phyloP scores from a whole-genome alignment of 2,113 vertebrate species.

The Xiphorhynchus elegans region DNA sequence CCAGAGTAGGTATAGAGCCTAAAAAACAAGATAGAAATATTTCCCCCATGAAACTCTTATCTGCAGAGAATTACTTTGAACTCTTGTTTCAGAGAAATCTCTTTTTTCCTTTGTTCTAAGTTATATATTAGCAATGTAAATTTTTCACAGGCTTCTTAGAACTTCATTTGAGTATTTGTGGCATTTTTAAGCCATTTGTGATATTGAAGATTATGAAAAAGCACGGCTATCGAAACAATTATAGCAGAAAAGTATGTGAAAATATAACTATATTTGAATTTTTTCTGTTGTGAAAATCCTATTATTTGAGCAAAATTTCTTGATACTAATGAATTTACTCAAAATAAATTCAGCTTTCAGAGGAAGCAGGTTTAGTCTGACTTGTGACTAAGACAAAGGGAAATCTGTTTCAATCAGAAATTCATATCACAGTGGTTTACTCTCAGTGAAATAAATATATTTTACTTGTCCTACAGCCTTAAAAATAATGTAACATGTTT shows the following conservation, averaged over 20 bases:
- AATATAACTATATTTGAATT: neutral
- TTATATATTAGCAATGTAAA: neutral
- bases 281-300: neutral
- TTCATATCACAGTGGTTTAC: neutral
- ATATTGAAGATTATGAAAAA: neutral
- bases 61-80: neutral
- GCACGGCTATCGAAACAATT: neutral
- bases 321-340: neutral
- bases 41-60: neutral
- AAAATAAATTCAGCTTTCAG: neutral
- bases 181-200: neutral
- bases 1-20: neutral
- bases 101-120: neutral
- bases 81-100: neutral
- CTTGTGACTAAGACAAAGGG: neutral
- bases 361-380: neutral
- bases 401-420: neutral
- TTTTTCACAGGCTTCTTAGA: neutral
- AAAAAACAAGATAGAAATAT: neutral
- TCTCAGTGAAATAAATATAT: neutral
- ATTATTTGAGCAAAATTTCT: neutral
- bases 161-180: neutral
- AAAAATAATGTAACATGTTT: neutral
- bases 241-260: neutral
- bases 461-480: neutral